These are phyloP conservation scores for Anniella stebbinsi DNA, from an alignment of 2,797 vertebrate genomes.

Conservation along the genomic window DNA sequence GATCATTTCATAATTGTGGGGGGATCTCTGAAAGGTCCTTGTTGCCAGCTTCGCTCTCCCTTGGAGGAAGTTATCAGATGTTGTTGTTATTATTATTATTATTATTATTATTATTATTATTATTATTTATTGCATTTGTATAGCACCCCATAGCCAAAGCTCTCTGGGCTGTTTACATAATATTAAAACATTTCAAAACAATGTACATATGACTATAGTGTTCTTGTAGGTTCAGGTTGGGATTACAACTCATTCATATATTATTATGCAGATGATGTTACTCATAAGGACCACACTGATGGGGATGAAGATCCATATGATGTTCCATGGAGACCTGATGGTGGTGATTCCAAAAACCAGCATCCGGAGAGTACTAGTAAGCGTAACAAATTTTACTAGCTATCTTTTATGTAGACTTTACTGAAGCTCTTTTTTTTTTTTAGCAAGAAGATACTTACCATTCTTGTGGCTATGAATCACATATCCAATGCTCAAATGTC, in stretches of 20 bases:
- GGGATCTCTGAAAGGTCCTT: no score
- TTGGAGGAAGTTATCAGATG: no score
- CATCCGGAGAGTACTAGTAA: conserved; percentile 64
- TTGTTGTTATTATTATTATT: no score
- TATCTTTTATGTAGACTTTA: background rate
- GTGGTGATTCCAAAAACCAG: background rate
- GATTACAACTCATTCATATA: conserved; percentile 34
- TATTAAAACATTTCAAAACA: no score
- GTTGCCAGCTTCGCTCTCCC: no score
- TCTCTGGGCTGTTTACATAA: no score
- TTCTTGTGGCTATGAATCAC: background rate
- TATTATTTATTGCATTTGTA: no score
- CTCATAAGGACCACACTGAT: background rate
- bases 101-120: no score
- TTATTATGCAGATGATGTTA: conserved; percentile 50
- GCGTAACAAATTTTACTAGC: conserved; percentile 42
- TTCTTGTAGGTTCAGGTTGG: background rate
- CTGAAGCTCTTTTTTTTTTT: conserved; percentile 46
- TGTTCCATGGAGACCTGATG: background rate
- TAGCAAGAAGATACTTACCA: background rate
- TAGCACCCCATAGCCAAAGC: no score
- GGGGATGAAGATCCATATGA: background rate
- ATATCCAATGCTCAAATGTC: background rate
- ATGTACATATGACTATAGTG: no score
- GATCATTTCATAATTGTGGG: no score